Conservation (phyloP, 53 echinoderm and acorn worm species). For the Apostichopus leukothele region DNA sequence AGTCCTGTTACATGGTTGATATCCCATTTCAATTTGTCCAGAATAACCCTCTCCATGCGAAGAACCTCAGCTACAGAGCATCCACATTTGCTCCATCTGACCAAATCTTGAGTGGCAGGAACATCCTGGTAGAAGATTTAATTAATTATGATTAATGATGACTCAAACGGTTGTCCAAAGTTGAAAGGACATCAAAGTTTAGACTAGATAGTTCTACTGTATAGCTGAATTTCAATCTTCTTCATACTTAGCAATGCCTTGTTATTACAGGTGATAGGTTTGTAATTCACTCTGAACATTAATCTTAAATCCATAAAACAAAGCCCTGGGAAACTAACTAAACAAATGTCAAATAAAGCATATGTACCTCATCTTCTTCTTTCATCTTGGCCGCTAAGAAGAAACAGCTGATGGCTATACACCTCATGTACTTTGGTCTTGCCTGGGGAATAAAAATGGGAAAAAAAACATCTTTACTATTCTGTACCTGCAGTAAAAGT, state of each 20-base stretch:
- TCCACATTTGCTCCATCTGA: slow-evolving; percentile 81
- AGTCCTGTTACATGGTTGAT: slow-evolving; percentile 76
- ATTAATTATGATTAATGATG: no score
- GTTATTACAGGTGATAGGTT: no score
- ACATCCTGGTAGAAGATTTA: slow-evolving; percentile 64
- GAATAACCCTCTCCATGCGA: slow-evolving; percentile 95
- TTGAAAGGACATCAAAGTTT: no score
- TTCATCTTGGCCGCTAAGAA: slow-evolving; percentile 95
- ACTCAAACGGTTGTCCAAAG: no score
- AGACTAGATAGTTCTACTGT: no score
- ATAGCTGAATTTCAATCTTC: no score
- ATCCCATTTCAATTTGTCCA: slow-evolving; percentile 98
- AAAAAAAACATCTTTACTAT: not conserved
- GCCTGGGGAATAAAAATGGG: slow-evolving; percentile 58
- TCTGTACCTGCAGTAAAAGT: not conserved
- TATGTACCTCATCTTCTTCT: slow-evolving; percentile 97
- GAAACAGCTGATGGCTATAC: slow-evolving; percentile 96
- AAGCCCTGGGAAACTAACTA: no score
- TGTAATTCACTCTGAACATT: no score
- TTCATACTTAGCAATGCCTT: no score
- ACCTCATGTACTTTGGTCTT: slow-evolving; percentile 93
- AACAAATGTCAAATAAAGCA: not conserved
- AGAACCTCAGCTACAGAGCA: slow-evolving; percentile 91
- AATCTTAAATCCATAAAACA: no score
- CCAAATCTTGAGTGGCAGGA: slow-evolving; percentile 92